Evolutionary conservation across 2,797 vertebrate species (phyloP).

Genomic region (Rhodeus uyekii): DNA sequence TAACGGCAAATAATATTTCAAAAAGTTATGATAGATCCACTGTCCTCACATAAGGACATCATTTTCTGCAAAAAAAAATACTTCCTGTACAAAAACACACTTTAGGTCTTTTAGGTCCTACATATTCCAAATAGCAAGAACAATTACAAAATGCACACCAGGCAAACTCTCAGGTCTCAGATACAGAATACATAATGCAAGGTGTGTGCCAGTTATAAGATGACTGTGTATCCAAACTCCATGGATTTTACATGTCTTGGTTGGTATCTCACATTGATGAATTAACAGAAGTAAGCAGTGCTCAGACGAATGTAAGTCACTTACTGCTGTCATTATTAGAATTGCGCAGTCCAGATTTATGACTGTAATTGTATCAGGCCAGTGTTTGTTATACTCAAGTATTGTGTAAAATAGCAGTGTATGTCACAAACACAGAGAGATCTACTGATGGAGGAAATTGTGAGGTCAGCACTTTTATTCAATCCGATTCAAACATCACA

Average conservation of each 20-base stretch:
- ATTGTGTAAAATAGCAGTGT: conserved; percentile 71
- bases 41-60: no score
- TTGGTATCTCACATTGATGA: conserved; percentile 59
- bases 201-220: conserved; percentile 42
- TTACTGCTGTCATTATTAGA: conserved; percentile 70
- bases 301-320: conserved; percentile 58
- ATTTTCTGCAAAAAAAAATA: no score
- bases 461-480: conserved; percentile 6
- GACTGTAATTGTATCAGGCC: conserved; percentile 66
- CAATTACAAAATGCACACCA: no score
- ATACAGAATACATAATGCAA: conserved; percentile 49
- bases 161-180: no score
- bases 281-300: conserved; percentile 50
- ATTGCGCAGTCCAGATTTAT: conserved; percentile 72
- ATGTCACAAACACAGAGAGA: conserved; percentile 64
- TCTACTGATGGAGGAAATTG: neutral
- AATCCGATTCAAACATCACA: no score
- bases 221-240: conserved; percentile 36
- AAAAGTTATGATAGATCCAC: no score
- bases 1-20: no score
- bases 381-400: conserved; percentile 73
- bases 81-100: no score
- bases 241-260: conserved; percentile 60
- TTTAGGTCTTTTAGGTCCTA: no score
- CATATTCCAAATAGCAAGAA: no score